These are phyloP conservation scores for Marcusenius ussheri DNA, from an alignment of 2,113 vertebrate species.

Conservation along the genomic window DNA sequence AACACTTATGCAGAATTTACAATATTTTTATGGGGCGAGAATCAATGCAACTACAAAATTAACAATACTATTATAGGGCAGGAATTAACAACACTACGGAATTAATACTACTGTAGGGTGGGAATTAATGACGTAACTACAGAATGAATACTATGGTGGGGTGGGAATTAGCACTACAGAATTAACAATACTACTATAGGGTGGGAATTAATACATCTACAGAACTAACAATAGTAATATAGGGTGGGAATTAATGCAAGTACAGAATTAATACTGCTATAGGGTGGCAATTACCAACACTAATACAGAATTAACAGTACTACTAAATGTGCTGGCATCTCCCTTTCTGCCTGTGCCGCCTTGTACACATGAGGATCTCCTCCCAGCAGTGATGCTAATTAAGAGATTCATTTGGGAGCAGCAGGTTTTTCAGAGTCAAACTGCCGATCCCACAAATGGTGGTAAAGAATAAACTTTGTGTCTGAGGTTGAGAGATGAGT, in stretches of 20 bases:
- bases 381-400: slow-evolving; percentile 53
- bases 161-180: neutral
- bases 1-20: neutral
- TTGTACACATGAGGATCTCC: neutral
- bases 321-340: slow-evolving; percentile 6
- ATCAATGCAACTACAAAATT: neutral
- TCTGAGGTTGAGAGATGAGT: slow-evolving; percentile 50
- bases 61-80: neutral
- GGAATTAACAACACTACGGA: neutral
- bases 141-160: too few relatives aligned
- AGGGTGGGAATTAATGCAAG: too few relatives aligned
- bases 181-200: neutral
- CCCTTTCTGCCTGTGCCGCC: slow-evolving; percentile 24
- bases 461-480: slow-evolving; percentile 52
- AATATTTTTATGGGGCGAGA: neutral
- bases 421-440: slow-evolving; percentile 60
- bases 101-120: neutral
- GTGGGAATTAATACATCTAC: neutral
- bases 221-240: too few relatives aligned
- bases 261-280: neutral
- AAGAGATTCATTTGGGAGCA: slow-evolving; percentile 58
- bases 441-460: slow-evolving; percentile 47
- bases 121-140: too few relatives aligned
- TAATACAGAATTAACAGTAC: neutral
- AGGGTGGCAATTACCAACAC: neutral